Conservation (phyloP, 2,797 vertebrate genomes). For the Gobionotothen gibberifrons region DNA sequence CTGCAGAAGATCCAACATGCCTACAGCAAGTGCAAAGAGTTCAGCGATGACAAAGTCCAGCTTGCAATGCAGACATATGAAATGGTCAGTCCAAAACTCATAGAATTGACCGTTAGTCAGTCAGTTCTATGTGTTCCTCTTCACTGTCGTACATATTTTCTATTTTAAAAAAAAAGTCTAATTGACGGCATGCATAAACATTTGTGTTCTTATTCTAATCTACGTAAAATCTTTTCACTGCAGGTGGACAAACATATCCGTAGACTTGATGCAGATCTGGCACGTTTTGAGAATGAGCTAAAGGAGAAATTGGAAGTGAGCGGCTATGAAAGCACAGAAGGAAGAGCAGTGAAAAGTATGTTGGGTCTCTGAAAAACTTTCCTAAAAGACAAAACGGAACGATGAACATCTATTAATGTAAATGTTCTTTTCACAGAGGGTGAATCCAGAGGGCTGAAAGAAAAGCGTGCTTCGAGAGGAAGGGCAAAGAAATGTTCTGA, state of each 20-base stretch:
- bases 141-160: neutral
- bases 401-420: neutral
- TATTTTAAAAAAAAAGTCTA: neutral
- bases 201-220: neutral
- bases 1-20: conserved; percentile 94
- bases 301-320: conserved; percentile 96
- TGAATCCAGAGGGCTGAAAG: conserved; percentile 83
- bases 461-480: conserved; percentile 91
- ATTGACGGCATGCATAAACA: too few species aligned
- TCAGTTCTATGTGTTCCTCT: neutral
- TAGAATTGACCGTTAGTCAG: too few species aligned
- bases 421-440: conserved; percentile 67
- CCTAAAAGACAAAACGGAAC: neutral
- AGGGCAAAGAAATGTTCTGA: conserved; percentile 91
- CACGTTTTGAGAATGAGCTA: conserved; percentile 96
- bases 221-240: neutral
- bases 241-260: conserved; percentile 99
- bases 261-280: conserved; percentile 94
- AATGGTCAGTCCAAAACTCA: conserved; percentile 88
- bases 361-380: neutral
- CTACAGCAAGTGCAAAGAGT: conserved; percentile 95
- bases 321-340: conserved; percentile 89
- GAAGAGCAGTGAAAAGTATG: conserved; percentile 90
- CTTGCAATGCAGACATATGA: conserved; percentile 99
- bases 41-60: conserved; percentile 98